Conservation (phyloP, 1,140 invertebrate genomes). For the Lethrus apterus region DNA sequence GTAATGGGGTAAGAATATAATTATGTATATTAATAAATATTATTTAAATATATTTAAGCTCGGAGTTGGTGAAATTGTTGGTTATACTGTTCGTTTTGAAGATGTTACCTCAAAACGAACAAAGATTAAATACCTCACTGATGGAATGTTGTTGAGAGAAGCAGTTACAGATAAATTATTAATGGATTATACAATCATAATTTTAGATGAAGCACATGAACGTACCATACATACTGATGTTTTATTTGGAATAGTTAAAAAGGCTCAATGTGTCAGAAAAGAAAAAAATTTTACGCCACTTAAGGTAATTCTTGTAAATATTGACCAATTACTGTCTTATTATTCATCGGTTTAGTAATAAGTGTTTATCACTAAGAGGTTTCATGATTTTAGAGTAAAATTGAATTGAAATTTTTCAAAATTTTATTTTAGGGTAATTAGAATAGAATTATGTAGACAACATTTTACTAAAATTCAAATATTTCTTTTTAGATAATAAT, state of each 20-base stretch:
- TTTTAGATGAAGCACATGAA: slow-evolving; percentile 97
- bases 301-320: slow-evolving; percentile 60
- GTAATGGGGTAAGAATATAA: slow-evolving; percentile 30
- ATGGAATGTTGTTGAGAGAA: slow-evolving; percentile 91
- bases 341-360: no score
- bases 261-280: slow-evolving; percentile 65
- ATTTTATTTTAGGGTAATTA: no score
- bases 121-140: slow-evolving; percentile 84
- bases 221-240: slow-evolving; percentile 93
- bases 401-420: no score
- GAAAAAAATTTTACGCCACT: slow-evolving; percentile 51
- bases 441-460: no score
- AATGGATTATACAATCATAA: slow-evolving; percentile 73
- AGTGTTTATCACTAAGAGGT: no score
- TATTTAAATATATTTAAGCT: slow-evolving; percentile 19
- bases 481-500: slow-evolving; percentile 66
- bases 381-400: no score
- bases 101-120: slow-evolving; percentile 69
- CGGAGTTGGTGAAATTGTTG: slow-evolving; percentile 65
- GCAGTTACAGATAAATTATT: slow-evolving; percentile 67
- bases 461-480: no score
- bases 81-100: slow-evolving; percentile 91
- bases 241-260: slow-evolving; percentile 76
- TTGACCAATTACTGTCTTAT: no score
- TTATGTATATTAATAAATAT: slow-evolving; percentile 15